These are phyloP conservation scores for Heliconius hermathena DNA, from an alignment of 1,140 invertebrate genomes.

Conservation along the genomic window DNA sequence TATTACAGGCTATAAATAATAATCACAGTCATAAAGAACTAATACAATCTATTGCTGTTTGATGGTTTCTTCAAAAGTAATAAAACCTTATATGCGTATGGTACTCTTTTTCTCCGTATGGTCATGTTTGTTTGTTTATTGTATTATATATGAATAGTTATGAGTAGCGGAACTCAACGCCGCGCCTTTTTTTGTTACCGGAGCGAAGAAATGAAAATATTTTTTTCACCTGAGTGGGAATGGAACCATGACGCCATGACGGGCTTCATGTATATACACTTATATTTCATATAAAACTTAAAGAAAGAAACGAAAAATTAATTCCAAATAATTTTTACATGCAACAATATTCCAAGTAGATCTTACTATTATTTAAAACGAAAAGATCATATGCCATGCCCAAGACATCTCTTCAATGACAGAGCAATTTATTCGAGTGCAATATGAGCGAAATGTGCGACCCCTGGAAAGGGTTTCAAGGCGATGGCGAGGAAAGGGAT, in stretches of 20 bases:
- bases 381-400: not conserved
- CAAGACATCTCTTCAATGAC: not conserved
- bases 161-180: too few species aligned
- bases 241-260: not conserved
- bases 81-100: too few species aligned
- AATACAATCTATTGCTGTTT: too few species aligned
- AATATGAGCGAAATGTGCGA: not conserved
- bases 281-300: not conserved
- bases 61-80: too few species aligned
- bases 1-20: too few species aligned
- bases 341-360: not conserved
- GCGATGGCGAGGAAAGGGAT: not conserved
- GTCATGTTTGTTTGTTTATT: too few species aligned
- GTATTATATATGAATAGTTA: too few species aligned
- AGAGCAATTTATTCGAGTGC: slow-evolving; percentile 10
- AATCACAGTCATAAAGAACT: too few species aligned
- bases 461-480: not conserved
- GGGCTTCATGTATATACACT: not conserved
- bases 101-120: too few species aligned
- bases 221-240: too few species aligned
- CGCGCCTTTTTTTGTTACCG: too few species aligned
- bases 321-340: not conserved
- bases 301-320: not conserved
- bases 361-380: not conserved
- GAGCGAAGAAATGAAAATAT: too few species aligned